Percentiles rank a stretch among this genome's conserved stretches.
phyloP scores from a whole-genome alignment of 2,113 vertebrate species.

The Nesoenas mayeri region DNA sequence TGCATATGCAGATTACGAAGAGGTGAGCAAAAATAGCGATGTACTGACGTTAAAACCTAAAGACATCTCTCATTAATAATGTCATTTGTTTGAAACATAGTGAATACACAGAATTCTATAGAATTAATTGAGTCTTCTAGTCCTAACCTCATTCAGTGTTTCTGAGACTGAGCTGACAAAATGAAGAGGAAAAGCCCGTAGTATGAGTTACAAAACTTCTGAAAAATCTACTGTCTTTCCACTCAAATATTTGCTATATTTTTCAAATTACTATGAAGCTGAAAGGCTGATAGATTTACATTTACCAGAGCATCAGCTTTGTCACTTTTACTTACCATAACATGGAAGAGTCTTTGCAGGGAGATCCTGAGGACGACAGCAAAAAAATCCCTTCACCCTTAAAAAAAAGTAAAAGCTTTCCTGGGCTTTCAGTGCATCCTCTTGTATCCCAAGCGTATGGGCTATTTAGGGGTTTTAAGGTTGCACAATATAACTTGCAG shows the following conservation, averaged over 20 bases:
- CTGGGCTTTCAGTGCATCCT: not conserved
- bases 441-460: not conserved
- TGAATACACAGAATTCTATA: not conserved
- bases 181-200: not conserved
- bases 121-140: not conserved
- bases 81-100: not conserved
- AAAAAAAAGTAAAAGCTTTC: not conserved
- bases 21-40: conserved; percentile 78
- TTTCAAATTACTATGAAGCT: not conserved
- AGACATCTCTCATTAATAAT: not conserved
- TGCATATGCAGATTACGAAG: conserved; percentile 98
- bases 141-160: not conserved
- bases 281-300: not conserved
- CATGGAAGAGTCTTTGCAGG: not conserved
- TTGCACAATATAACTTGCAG: not conserved
- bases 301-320: not conserved
- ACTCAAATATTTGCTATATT: not conserved
- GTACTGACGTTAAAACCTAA: not conserved
- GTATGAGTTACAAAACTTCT: not conserved
- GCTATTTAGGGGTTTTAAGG: not conserved
- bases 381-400: not conserved
- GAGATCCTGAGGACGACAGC: not conserved
- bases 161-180: not conserved
- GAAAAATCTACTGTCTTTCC: not conserved
- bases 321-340: not conserved